Evolutionary conservation across 2,888 invertebrate genomes (phyloP), one percentile per base, ranked within the genome.

Genomic region (Tanypteryx hageni): DNA sequence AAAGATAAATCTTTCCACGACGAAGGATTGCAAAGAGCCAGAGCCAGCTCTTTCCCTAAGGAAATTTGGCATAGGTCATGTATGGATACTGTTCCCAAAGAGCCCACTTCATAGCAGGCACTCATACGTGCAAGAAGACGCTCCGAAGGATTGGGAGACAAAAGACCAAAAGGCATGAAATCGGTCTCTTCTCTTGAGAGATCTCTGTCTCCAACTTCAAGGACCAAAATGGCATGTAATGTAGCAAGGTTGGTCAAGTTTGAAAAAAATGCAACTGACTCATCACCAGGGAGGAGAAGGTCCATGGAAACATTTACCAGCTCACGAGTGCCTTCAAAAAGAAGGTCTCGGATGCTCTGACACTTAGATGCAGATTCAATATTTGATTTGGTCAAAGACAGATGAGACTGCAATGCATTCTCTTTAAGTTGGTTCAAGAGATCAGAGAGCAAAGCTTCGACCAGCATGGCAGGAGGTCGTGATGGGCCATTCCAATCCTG

Each of bases 201-300:
- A 13, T 76, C 22, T 0, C 22, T 22, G 0, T 27, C 22, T 27
- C 18, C 56, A 0, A 91, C 64, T 92, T 93, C 93, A 14, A 93
- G 81, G 4, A 59, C 31, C 14, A 95, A 64, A 7, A 94, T 93
- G 3, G 94, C 93, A 92, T 95, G 95, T 31, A 95, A 93, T 93
- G 95, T 94, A 93, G 95, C 93, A 18, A 95, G 93, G 93, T 95
- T 95, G 94, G 95, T 94, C 3, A 95, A 93, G 92, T 95, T 95
- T 13, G 94, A 59, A 76, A 95, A 94, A 92, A 95, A 95, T 1
- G 94, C 93, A 8, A 95, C 93, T 0, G 95, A 95, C 56, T 95
- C 94, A 84, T 95, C 93, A 5, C 95, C 95, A 44, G 94, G 94
- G 0, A 94, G 94, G 27, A 95, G 93, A 93, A 94, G 94, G 61